Conservation (phyloP, 2,113 vertebrate species). For the Cercopithecus mona region DNA sequence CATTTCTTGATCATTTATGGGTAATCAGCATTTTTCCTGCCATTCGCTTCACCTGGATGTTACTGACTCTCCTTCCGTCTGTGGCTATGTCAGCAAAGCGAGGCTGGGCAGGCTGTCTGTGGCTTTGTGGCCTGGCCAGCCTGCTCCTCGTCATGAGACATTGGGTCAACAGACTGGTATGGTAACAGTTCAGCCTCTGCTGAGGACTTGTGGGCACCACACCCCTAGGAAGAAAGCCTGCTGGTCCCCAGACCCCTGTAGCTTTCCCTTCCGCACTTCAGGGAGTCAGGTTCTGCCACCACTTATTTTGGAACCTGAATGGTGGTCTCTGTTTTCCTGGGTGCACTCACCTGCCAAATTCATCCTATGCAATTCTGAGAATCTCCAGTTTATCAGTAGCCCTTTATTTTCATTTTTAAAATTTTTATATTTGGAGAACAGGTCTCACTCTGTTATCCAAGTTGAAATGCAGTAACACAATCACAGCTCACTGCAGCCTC, state of each 20-base stretch:
- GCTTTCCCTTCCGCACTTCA: background rate
- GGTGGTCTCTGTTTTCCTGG: background rate
- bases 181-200: background rate
- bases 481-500: no score
- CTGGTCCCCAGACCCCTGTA: background rate
- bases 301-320: background rate
- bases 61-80: background rate
- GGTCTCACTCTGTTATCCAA: no score
- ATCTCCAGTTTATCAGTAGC: background rate
- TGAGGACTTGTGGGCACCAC: background rate
- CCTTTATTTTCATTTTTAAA: no score
- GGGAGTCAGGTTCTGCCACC: background rate
- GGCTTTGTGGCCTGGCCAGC: background rate
- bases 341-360: background rate
- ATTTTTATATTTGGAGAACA: no score
- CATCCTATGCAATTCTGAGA: background rate
- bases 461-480: no score
- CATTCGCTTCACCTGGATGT: background rate
- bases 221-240: background rate
- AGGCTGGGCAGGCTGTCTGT: background rate
- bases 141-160: background rate
- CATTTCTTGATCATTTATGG: background rate
- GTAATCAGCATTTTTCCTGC: background rate
- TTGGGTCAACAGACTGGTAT: background rate
- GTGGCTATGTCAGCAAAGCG: background rate